Percentiles rank a stretch among this genome's conserved stretches.
Conservation (phyloP, 1,140 invertebrate species). For the Drosophila pseudoobscura region DNA sequence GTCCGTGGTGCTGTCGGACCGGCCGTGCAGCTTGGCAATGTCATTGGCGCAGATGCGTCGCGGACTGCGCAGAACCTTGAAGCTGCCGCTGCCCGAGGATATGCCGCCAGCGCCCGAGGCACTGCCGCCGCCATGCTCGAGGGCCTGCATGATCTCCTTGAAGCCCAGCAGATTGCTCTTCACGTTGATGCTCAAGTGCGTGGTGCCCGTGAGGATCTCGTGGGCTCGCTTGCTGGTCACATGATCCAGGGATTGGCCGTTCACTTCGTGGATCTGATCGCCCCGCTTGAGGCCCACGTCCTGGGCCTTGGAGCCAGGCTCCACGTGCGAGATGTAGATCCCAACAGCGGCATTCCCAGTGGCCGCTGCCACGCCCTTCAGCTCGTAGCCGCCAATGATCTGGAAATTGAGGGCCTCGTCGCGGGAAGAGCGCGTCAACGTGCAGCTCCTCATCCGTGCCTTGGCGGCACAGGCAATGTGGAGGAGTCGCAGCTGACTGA, state of each 20-base stretch:
- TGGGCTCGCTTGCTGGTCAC: slow-evolving; percentile 94
- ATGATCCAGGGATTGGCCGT: slow-evolving; percentile 97
- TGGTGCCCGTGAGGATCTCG: slow-evolving; percentile 96
- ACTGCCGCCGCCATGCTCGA: slow-evolving; percentile 86
- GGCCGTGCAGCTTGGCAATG: slow-evolving; percentile 79
- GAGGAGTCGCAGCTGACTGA: slow-evolving; percentile 91
- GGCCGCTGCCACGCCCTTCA: slow-evolving; percentile 81
- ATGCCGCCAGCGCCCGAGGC: slow-evolving; percentile 58
- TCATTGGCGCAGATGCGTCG: slow-evolving; percentile 81
- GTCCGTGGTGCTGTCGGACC: slow-evolving; percentile 67
- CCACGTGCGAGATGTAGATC: slow-evolving; percentile 97
- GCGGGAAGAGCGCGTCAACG: slow-evolving; percentile 93
- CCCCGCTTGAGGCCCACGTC: slow-evolving; percentile 98
- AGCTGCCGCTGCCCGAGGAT: slow-evolving; percentile 47
- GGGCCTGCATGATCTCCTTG: slow-evolving; percentile 93
- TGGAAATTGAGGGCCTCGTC: slow-evolving; percentile 97
- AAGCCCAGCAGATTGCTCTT: slow-evolving; percentile 96
- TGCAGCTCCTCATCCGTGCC: slow-evolving; percentile 95
- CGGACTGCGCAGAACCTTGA: slow-evolving; percentile 67
- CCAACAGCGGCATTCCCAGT: slow-evolving; percentile 87
- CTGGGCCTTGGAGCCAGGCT: slow-evolving; percentile 96
- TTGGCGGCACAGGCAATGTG: slow-evolving; percentile 99
- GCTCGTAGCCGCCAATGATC: slow-evolving; percentile 96
- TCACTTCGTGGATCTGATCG: slow-evolving; percentile 98
- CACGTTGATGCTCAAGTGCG: slow-evolving; percentile 97